A percentile compares a stretch with the other conserved stretches of the same genome.
These are phyloP conservation scores for Gadus chalcogrammus DNA, from an alignment of 2,113 vertebrate species.

Conservation along the genomic window DNA sequence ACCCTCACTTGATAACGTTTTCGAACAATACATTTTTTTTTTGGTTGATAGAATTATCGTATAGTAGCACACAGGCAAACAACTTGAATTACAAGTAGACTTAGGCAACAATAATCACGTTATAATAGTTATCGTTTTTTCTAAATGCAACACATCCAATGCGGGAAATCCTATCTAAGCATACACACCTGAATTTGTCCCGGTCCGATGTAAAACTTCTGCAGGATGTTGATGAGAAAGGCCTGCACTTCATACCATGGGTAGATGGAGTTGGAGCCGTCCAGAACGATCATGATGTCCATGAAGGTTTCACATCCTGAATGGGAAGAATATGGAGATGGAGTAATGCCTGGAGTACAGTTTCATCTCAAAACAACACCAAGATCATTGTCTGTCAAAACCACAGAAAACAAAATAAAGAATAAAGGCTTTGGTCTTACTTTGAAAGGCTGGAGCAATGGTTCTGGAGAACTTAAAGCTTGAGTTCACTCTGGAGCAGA, in stretches of 20 bases:
- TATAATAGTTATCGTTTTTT: no score
- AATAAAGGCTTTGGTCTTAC: conserved; percentile 62
- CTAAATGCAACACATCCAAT: no score
- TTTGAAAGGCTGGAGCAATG: conserved; percentile 91
- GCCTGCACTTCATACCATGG: conserved; percentile 96
- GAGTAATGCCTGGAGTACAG: not conserved
- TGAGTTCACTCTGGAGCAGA: conserved; percentile 90
- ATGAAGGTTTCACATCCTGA: conserved; percentile 96
- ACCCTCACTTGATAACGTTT: no score
- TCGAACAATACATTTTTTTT: no score
- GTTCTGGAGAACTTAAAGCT: conserved; percentile 94
- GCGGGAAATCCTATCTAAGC: no score
- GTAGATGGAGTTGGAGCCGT: conserved; percentile 98
- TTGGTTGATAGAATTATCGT: no score
- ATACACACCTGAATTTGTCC: conserved; percentile 92
- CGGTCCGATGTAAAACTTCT: conserved; percentile 94
- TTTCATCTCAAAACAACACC: not conserved
- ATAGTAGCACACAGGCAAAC: not conserved
- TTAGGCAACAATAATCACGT: not conserved
- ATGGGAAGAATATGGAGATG: conserved; percentile 21
- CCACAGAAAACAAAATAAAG: not conserved
- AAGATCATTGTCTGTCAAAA: conserved; percentile 1
- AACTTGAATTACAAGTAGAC: not conserved
- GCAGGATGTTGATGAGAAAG: conserved; percentile 95
- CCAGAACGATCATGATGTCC: conserved; percentile 97